Evolutionary conservation across 2,113 vertebrate species (phyloP).

Genomic region (Prionailurus viverrinus): DNA sequence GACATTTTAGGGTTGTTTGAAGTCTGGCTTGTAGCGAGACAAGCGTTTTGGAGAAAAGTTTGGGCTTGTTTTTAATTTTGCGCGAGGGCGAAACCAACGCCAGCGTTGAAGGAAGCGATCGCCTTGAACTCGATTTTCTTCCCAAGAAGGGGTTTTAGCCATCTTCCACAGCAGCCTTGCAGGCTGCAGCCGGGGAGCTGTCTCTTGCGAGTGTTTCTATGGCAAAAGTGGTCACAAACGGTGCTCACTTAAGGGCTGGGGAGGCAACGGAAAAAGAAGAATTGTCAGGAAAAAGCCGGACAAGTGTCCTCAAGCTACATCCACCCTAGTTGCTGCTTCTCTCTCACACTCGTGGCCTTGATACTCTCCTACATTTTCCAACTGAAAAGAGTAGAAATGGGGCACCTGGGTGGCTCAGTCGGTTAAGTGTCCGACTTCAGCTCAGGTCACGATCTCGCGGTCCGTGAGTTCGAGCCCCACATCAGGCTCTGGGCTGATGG

Average conservation of each 20-base stretch:
- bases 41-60: slow-evolving; percentile 73
- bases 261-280: not conserved
- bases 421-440: too few species aligned
- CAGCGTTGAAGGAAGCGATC: slow-evolving; percentile 46
- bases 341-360: not conserved
- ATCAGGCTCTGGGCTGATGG: too few species aligned
- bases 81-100: slow-evolving; percentile 71
- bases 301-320: not conserved
- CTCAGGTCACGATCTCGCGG: too few species aligned
- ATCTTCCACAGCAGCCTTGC: not conserved
- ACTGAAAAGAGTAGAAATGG: not conserved
- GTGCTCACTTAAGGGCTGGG: not conserved
- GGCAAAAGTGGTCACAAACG: not conserved
- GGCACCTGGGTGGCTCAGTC: too few species aligned
- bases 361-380: not conserved
- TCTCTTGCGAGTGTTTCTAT: not conserved
- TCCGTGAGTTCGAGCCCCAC: too few species aligned
- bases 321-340: not conserved
- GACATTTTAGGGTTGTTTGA: slow-evolving; percentile 90
- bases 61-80: slow-evolving; percentile 30
- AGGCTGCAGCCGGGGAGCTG: not conserved
- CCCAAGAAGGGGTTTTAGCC: slow-evolving; percentile 20
- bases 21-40: slow-evolving; percentile 88
- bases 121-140: slow-evolving; percentile 64
- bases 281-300: not conserved